Percentiles rank a stretch among this genome's conserved stretches.
Evolutionary conservation across 2,888 invertebrate species (phyloP).

Genomic region (Sinotaia quadrata): DNA sequence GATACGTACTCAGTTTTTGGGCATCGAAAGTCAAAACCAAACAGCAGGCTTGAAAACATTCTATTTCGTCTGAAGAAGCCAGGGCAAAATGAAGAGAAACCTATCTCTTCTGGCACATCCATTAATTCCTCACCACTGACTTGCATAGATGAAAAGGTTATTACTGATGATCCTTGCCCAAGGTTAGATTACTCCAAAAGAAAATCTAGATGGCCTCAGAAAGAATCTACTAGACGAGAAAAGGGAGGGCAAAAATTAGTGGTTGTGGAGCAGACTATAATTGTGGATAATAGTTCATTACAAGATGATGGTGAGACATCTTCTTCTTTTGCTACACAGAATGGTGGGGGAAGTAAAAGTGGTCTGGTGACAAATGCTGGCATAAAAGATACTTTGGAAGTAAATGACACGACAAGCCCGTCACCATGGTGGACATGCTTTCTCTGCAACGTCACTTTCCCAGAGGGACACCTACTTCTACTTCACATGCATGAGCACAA

Average conservation of each 20-base stretch:
- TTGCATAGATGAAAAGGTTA: neutral
- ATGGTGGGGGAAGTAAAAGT: no score
- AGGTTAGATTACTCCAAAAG: neutral
- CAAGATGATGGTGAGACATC: no score
- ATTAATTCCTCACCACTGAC: neutral
- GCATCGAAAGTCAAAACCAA: slow-evolving; percentile 17
- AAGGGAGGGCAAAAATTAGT: no score
- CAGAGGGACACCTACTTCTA: neutral
- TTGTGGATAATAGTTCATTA: no score
- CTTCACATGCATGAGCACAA: neutral
- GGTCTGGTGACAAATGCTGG: no score
- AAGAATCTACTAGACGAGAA: neutral
- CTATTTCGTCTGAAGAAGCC: slow-evolving; percentile 16
- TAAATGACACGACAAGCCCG: neutral
- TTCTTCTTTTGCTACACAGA: no score
- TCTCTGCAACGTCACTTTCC: neutral
- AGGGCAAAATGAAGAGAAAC: neutral
- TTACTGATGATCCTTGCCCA: neutral
- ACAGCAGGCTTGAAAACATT: slow-evolving; percentile 23
- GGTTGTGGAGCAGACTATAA: no score
- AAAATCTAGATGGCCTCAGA: neutral
- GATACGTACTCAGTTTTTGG: no score
- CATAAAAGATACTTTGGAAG: no score
- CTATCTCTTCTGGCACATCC: neutral
- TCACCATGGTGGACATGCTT: neutral